A percentile compares a stretch with the other conserved stretches of the same genome.
Evolutionary conservation across 2,113 vertebrate species (phyloP).

Genomic region (Suricata suricatta): DNA sequence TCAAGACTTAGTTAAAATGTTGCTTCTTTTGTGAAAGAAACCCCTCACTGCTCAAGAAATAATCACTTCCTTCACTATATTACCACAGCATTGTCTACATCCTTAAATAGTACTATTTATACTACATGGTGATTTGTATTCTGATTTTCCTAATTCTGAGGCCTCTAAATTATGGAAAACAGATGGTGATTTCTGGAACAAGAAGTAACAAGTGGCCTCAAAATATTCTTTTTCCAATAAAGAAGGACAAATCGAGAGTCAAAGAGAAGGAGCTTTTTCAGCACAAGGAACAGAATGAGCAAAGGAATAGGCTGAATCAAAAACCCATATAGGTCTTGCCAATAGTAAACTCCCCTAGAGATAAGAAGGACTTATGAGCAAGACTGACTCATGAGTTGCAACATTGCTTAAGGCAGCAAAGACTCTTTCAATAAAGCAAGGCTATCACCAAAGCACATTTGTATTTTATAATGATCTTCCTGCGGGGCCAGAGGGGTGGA

Average conservation of each 20-base stretch:
- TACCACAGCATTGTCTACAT: background rate
- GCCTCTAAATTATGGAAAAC: background rate
- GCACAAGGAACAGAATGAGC: background rate
- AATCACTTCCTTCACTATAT: background rate
- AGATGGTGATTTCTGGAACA: background rate
- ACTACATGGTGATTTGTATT: background rate
- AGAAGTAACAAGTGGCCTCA: background rate
- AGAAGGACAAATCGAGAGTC: background rate
- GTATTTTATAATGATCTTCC: background rate
- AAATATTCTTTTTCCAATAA: background rate
- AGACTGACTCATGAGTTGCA: background rate
- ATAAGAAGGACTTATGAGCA: background rate
- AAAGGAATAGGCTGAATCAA: background rate
- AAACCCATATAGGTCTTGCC: background rate
- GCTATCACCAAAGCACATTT: background rate
- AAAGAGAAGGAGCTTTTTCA: background rate
- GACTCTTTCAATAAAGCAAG: background rate
- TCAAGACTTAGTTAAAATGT: background rate
- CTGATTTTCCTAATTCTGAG: background rate
- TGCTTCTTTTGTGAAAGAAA: background rate
- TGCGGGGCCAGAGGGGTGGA: accelerated
- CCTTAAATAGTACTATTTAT: background rate
- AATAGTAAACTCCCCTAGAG: background rate
- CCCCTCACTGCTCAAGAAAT: background rate
- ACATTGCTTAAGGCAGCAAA: background rate